phyloP scores from a whole-genome alignment of 2,113 vertebrate genomes.

The Lampris megalopsis region DNA sequence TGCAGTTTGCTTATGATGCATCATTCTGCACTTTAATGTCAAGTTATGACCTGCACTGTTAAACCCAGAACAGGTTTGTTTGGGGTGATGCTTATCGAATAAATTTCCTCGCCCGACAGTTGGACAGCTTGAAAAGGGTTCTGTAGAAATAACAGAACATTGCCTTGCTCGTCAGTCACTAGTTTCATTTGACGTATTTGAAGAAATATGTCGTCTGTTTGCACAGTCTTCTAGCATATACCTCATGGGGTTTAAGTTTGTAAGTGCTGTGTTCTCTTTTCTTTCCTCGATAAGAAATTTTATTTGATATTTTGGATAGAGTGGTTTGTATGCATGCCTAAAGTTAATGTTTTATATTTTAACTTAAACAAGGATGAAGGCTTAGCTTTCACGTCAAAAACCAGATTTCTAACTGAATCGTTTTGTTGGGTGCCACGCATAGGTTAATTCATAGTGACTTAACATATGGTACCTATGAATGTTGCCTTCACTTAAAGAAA shows the following conservation, averaged over 20 bases:
- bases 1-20: slow-evolving; percentile 32
- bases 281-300: slow-evolving; percentile 53
- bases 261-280: slow-evolving; percentile 65
- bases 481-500: slow-evolving; percentile 75
- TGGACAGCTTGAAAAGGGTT: slow-evolving; percentile 37
- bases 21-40: slow-evolving; percentile 2
- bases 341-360: slow-evolving; percentile 46
- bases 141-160: slow-evolving; percentile 43
- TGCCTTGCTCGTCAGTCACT: slow-evolving; percentile 55
- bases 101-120: slow-evolving; percentile 39
- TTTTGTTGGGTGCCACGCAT: slow-evolving; percentile 56
- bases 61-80: slow-evolving; percentile 31
- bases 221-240: slow-evolving; percentile 76
- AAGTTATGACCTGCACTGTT: slow-evolving; percentile 37
- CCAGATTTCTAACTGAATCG: slow-evolving; percentile 46
- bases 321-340: slow-evolving; percentile 62
- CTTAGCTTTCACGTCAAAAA: slow-evolving; percentile 70
- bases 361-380: slow-evolving; percentile 61
- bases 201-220: slow-evolving; percentile 61
- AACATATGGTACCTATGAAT: slow-evolving; percentile 60
- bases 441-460: slow-evolving; percentile 77
- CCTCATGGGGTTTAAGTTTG: slow-evolving; percentile 78
- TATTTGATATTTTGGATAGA: slow-evolving; percentile 59
- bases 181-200: slow-evolving; percentile 45
- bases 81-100: slow-evolving; percentile 44